Base-by-base conservation (phyloP, 2,113 vertebrate genomes). In the Irena cyanogastra region DNA sequence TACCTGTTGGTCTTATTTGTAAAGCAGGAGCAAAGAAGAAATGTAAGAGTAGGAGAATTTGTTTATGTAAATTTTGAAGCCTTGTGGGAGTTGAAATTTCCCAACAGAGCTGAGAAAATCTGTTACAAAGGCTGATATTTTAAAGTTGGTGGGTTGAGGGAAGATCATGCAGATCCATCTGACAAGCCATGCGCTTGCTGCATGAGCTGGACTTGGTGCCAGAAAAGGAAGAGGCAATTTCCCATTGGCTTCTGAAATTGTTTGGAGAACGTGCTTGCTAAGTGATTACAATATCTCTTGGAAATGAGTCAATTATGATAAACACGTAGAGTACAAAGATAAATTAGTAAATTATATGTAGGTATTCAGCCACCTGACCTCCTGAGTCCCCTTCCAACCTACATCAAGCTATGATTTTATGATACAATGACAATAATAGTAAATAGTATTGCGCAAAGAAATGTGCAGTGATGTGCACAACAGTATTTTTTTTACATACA, bases 111-210 rank as follows among this genome's bases (percentile, higher is more conserved):
- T 72, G 69, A 87, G 49, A 93, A 95, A 95, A 95, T 87, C 89
- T 97, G 87, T 80, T 94, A 87, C 26, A 82, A 91, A 96, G 65
- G 44, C 45, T 97, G 95, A 85, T 81, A 91, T 95, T 96, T 96
- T 79, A 61, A 93, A 91, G 41, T 71, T 45, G 28, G 65, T 96
- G 83, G 47, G 86, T 47, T 94, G 56, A 69, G 41, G n/a, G 28
- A 87, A 94, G 81, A 93, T 89, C 57, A 87, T 20, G 83, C n/a
- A 87, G 81, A 78, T 87, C 69, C 91, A 82, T 91, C 83, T 87
- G 89, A 92, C 60, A 81, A 54, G 35, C 44, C 68, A 89, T 77
- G 92, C 4, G 1, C 33, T 68, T 89, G 33, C 57, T 82, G 66
- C 59, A 64, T 80, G 47, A 75, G 47, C 87, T 68, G 13, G 68